Conservation (phyloP, 2,888 invertebrate species). For the Leptopilina myrica region DNA sequence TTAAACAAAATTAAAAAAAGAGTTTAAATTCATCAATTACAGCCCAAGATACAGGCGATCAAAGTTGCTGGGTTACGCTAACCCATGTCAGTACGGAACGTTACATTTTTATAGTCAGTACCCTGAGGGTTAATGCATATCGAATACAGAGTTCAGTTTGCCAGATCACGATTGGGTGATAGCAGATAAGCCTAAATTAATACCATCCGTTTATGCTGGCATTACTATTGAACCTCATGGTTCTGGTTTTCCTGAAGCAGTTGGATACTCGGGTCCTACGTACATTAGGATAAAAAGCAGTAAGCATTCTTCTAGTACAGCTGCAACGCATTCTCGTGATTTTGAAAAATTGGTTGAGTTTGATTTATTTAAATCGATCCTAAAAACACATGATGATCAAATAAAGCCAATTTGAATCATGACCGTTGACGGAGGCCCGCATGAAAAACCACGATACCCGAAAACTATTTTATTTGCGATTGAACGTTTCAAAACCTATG, state of each 20-base stretch:
- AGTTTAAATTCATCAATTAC: too few relatives aligned
- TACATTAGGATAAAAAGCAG: slow-evolving; percentile 68
- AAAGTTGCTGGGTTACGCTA: too few relatives aligned
- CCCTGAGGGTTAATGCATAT: slow-evolving; percentile 64
- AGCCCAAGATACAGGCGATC: too few relatives aligned
- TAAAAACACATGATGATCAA: slow-evolving; percentile 48
- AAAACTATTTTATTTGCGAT: slow-evolving; percentile 56
- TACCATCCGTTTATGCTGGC: slow-evolving; percentile 67
- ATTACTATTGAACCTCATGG: slow-evolving; percentile 58
- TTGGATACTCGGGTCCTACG: slow-evolving; percentile 72
- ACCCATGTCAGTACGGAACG: too few relatives aligned
- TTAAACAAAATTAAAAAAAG: too few relatives aligned
- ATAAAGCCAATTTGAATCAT: slow-evolving; percentile 63
- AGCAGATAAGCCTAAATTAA: slow-evolving; percentile 64
- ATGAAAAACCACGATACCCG: slow-evolving; percentile 58
- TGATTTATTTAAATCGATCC: slow-evolving; percentile 53
- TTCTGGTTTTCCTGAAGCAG: slow-evolving; percentile 65
- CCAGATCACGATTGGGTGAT: slow-evolving; percentile 68
- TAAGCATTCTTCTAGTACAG: slow-evolving; percentile 62
- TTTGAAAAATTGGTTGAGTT: slow-evolving; percentile 53
- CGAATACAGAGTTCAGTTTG: slow-evolving; percentile 58
- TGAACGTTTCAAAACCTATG: slow-evolving; percentile 56
- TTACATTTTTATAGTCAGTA: too few relatives aligned
- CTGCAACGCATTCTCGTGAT: slow-evolving; percentile 57
- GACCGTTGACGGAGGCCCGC: slow-evolving; percentile 56